Evolutionary conservation across 2,113 vertebrate species (phyloP), one percentile per base, ranked within the genome.

Genomic region (Chinchilla lanigera): DNA sequence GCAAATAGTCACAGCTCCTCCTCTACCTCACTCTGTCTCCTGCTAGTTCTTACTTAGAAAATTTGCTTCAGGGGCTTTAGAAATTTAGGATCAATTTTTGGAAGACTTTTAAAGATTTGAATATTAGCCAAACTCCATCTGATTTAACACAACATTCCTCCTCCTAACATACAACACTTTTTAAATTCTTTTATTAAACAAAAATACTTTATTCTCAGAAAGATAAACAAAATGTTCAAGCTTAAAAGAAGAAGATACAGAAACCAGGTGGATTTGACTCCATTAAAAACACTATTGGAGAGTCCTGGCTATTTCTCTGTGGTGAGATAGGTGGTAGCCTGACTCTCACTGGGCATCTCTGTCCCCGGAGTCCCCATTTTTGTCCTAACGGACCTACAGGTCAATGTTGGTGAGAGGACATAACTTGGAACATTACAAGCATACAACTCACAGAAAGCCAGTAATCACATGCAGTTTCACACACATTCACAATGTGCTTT

Each of bases 391-490:
- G 11, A 61, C 80, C 20, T 54, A 35, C 24, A 56, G 16, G 58
- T 52, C 67, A 54, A 13, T 83, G 67, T 61, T 38, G 61, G 19
- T n/a, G 30, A 89, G 99, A 99, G 99, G 99, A 99, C 99, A 99
- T 99, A 99, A 99, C 99, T 99, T 99, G 99, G 99, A 99, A 99
- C 99, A 99, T 99, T 99, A 99, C 99, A 35, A 63, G 54, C 44
- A 69, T 52, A 50, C 69, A 16, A 75, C 61, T 41, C 35, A 75
- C 38, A 63, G 12, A 35, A 87, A 99, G 99, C 99, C 99, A 99
- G 99, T 99, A 99, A 99, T 99, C 99, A 98, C 99, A 99, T 99
- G 99, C 99, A 99, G 99, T 99, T 99, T 99, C 99, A 99, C 99
- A 99, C 99, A 99, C 99, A 99, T 99, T 99, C 99, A 99, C 99